Evolutionary conservation across 2,888 invertebrate genomes (phyloP).

Genomic region (Congeria kusceri): DNA sequence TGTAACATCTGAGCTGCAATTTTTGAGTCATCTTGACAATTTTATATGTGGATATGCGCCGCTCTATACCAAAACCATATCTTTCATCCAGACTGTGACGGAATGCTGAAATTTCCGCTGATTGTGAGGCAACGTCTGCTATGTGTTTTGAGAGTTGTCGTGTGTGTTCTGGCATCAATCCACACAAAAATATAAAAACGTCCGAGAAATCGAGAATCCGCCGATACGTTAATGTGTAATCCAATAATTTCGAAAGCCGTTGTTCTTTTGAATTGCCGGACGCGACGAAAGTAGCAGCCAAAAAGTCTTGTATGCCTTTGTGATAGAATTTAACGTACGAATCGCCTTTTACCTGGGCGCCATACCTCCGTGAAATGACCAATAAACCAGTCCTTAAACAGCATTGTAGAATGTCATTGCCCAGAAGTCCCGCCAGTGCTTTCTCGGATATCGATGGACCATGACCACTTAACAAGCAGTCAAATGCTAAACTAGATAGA

Average conservation of each 20-base stretch:
- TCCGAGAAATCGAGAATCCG: slow-evolving; percentile 5
- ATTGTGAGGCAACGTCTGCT: not conserved
- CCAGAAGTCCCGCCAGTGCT: not conserved
- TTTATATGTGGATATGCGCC: not conserved
- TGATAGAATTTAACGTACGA: not conserved
- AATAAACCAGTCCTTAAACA: not conserved
- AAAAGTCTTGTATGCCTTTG: not conserved
- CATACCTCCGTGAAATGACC: not conserved
- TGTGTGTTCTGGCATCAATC: not conserved
- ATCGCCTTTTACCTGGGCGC: not conserved
- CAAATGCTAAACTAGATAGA: not conserved
- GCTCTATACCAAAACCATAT: not conserved
- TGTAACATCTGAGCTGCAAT: not conserved
- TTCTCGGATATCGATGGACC: not conserved
- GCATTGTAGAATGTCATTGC: not conserved
- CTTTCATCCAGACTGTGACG: not conserved
- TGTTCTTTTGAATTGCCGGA: not conserved
- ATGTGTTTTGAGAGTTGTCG: slow-evolving; percentile 1
- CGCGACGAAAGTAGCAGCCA: not conserved
- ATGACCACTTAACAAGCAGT: not conserved
- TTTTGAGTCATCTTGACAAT: slow-evolving; percentile 2
- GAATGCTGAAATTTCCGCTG: not conserved
- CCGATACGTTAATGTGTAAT: not conserved
- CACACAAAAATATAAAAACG: slow-evolving; percentile 11
- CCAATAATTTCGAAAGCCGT: not conserved